Evolutionary conservation across 2,113 vertebrate genomes (phyloP).

Genomic region (Pseudorectes ferrugineus): DNA sequence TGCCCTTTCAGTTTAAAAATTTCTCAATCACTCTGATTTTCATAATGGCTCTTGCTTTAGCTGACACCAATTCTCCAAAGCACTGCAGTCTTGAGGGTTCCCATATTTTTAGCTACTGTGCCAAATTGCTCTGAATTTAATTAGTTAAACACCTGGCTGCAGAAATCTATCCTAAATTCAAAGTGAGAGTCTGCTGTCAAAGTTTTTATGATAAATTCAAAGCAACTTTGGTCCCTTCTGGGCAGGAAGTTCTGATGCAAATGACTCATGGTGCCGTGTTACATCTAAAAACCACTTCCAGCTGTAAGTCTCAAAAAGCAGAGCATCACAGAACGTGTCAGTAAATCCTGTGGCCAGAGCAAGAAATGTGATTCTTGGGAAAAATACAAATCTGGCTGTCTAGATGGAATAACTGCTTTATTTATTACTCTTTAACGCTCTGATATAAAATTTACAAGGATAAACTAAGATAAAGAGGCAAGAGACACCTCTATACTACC

Average conservation of each 20-base stretch:
- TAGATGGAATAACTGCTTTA: background rate
- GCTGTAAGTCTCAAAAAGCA: background rate
- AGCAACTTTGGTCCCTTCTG: background rate
- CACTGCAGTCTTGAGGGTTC: background rate
- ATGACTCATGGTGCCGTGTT: background rate
- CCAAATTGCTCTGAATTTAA: background rate
- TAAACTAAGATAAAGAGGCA: background rate
- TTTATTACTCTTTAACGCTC: background rate
- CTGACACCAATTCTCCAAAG: background rate
- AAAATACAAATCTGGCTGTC: background rate
- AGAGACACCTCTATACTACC: background rate
- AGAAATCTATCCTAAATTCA: background rate
- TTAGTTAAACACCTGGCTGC: background rate
- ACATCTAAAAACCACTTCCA: background rate
- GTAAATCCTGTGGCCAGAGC: background rate
- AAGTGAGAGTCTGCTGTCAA: background rate
- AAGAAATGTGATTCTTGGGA: background rate
- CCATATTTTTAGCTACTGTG: background rate
- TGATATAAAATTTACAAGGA: background rate
- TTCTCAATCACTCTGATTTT: background rate
- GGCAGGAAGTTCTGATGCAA: background rate
- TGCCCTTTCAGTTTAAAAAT: background rate
- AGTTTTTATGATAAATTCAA: background rate
- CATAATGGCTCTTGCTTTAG: background rate
- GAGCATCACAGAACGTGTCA: background rate